Percentiles rank a stretch among this genome's conserved stretches.
phyloP scores from a whole-genome alignment of 2,888 invertebrate species.

The Ethmia dodecea region DNA sequence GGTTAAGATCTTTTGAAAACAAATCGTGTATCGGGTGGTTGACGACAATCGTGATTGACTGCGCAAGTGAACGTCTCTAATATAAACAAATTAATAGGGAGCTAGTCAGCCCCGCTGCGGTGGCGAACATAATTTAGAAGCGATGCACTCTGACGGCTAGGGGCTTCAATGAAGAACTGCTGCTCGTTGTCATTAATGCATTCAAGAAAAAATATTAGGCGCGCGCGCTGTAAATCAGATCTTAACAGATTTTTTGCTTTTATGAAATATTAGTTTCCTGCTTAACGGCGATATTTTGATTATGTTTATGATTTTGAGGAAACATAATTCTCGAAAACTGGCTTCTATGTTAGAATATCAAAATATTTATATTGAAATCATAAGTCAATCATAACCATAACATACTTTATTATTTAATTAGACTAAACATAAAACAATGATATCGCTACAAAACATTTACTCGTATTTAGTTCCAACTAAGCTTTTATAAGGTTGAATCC shows the following conservation, averaged over 20 bases:
- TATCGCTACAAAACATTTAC: slow-evolving; percentile 14
- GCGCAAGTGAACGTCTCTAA: slow-evolving; percentile 74
- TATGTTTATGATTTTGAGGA: slow-evolving; percentile 47
- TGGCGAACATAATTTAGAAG: slow-evolving; percentile 43
- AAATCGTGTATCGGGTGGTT: slow-evolving; percentile 73
- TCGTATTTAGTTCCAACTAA: slow-evolving; percentile 10
- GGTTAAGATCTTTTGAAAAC: slow-evolving; percentile 76
- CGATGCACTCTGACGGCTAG: slow-evolving; percentile 14
- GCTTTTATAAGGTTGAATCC: slow-evolving; percentile 29
- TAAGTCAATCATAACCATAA: slow-evolving; percentile 7
- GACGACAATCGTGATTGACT: slow-evolving; percentile 75
- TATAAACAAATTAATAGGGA: slow-evolving; percentile 77
- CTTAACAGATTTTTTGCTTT: slow-evolving; percentile 36
- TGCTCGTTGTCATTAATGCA: slow-evolving; percentile 44
- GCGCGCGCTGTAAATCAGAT: slow-evolving; percentile 52
- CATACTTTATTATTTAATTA: slow-evolving; percentile 30
- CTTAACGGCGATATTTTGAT: slow-evolving; percentile 47
- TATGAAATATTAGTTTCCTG: slow-evolving; percentile 57
- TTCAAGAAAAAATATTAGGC: slow-evolving; percentile 51
- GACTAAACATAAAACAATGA: slow-evolving; percentile 24
- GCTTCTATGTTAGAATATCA: background rate
- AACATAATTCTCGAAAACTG: slow-evolving; percentile 51
- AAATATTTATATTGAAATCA: slow-evolving; percentile 13
- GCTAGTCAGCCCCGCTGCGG: slow-evolving; percentile 41
- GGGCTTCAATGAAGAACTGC: slow-evolving; percentile 40